Percentiles rank a stretch among this genome's conserved stretches.
Conservation (phyloP, 1,140 invertebrate genomes). For the Bombus ignitus region DNA sequence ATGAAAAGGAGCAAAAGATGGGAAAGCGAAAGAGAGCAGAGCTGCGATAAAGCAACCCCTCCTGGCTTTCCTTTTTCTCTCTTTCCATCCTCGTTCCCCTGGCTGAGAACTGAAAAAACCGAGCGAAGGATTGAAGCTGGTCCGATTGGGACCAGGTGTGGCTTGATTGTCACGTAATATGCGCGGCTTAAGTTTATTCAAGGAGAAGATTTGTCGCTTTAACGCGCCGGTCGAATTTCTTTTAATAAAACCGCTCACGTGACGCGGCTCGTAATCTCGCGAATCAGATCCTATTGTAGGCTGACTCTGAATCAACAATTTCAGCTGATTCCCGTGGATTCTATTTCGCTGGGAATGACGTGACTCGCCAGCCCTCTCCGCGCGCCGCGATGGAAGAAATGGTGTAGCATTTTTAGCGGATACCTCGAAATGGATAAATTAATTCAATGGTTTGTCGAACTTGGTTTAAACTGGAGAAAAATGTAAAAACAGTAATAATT, state of each 20-base stretch:
- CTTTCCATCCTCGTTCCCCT: neutral
- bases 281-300: constrained; percentile 40
- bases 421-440: neutral
- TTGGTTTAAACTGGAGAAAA: neutral
- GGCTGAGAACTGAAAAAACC: constrained; percentile 28
- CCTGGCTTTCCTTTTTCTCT: no score
- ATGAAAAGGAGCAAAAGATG: constrained; percentile 48
- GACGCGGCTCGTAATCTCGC: constrained; percentile 19
- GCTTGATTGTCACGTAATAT: constrained; percentile 51
- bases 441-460: no score
- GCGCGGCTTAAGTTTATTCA: constrained; percentile 48
- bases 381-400: no score
- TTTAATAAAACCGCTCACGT: constrained; percentile 43
- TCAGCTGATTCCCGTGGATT: constrained; percentile 22
- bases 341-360: neutral
- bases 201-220: constrained; percentile 24
- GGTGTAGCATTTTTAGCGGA: neutral
- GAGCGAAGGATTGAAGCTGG: constrained; percentile 26
- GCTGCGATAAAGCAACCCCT: constrained; percentile 18
- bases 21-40: constrained; percentile 27
- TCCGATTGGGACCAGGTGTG: constrained; percentile 52
- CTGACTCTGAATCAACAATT: constrained; percentile 36
- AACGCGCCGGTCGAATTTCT: constrained; percentile 25
- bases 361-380: neutral
- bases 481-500: neutral